Conservation (phyloP, 2,888 invertebrate species). For the Eilema depressum region DNA sequence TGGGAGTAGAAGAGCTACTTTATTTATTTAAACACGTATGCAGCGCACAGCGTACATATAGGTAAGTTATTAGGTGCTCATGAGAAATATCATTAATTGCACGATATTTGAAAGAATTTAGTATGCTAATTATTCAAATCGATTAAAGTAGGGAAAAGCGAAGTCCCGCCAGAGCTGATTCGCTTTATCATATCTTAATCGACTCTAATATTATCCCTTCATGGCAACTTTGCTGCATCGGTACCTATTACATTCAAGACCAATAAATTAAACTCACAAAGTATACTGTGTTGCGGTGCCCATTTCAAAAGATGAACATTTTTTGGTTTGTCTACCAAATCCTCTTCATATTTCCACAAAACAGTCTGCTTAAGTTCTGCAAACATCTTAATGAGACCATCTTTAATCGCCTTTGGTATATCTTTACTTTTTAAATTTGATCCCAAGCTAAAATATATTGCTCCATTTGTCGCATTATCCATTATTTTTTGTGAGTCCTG, state of each 20-base stretch:
- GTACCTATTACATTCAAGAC: not conserved
- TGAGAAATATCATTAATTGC: no score
- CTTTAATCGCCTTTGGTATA: constrained; percentile 62
- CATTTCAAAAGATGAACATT: constrained; percentile 76
- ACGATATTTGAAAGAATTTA: no score
- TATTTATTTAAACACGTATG: no score
- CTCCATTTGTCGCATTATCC: constrained; percentile 72
- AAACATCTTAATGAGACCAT: constrained; percentile 67
- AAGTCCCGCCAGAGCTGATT: no score
- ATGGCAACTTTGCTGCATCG: no score
- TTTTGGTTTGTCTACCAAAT: constrained; percentile 58
- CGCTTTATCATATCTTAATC: no score
- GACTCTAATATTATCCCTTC: no score
- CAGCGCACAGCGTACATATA: no score
- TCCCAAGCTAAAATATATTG: constrained; percentile 82
- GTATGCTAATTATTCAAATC: no score
- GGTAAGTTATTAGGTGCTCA: no score
- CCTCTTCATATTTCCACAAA: constrained; percentile 78
- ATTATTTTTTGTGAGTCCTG: constrained; percentile 72
- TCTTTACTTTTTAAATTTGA: constrained; percentile 68
- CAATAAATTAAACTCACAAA: constrained; percentile 17
- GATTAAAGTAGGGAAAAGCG: no score
- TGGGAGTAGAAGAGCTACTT: no score
- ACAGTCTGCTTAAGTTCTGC: constrained; percentile 75
- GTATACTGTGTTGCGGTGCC: constrained; percentile 65